Evolutionary conservation across 2,113 vertebrate genomes (phyloP), one percentile per base, ranked within the genome.

Genomic region (Albula goreensis): DNA sequence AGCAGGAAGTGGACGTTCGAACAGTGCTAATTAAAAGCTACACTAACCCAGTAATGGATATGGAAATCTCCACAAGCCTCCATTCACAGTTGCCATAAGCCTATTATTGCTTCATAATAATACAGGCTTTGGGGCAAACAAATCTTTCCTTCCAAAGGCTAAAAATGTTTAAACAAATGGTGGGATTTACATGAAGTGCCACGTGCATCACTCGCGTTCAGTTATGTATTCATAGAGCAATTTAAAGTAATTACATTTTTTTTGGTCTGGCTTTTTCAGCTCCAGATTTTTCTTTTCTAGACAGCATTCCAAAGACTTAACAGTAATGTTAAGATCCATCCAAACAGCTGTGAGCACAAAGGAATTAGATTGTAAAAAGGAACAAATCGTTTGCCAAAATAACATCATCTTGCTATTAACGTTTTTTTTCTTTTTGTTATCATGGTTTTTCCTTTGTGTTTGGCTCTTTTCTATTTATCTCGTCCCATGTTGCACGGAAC

Each of bases 1-100:
- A 83, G 89, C 87, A 92, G 89, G 90, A 93, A 91, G 88, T 74
- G 49, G 83, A 86, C 79, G 85, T 85, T 94, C 86, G 84, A 88
- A 91, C 88, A 90, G 86, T 89, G 86, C 83, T 94, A 91, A 95
- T 93, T 94, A 92, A 90, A 94, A 85, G 89, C 88, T 92, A 52
- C 77, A 89, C 83, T 89, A 90, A 89, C 88, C 88, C 83, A 90
- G 89, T 89, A 86, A 89, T 78, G 90, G 87, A 89, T 48, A 85
- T 17, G 85, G 86, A 90, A 91, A 88, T 74, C 89, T 89, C 88
- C 53, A 86, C 56, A 7, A 86, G 87, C 66, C 81, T 78, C 87
- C 83, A 85, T 83, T 90, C 84, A 89, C 87, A 88, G 48, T 89
- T 89, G 83, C 85, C 49, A 83, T 84, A 63, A 90, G 91, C 83